Percentiles rank a stretch among this genome's conserved stretches.
Conservation (phyloP, 2,888 invertebrate genomes). For the Dicycla oo region DNA sequence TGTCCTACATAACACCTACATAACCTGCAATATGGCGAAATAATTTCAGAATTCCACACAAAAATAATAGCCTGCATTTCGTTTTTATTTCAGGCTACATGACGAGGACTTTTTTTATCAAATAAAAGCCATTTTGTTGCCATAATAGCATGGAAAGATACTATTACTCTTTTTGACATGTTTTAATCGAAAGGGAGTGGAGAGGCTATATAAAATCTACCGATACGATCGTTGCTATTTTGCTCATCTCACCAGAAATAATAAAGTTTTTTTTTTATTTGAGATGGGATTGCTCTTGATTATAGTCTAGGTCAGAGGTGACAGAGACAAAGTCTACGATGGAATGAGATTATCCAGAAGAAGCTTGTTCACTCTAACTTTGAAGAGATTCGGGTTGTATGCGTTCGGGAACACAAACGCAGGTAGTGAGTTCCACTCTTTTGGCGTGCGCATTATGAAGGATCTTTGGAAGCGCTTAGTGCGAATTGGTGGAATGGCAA, state of each 20-base stretch:
- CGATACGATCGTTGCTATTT: not conserved
- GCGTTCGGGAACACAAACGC: too few relatives aligned
- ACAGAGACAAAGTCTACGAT: too few relatives aligned
- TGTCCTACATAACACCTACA: not conserved
- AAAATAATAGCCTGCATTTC: not conserved
- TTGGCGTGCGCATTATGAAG: too few relatives aligned
- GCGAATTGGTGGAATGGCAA: too few relatives aligned
- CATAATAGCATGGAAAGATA: not conserved
- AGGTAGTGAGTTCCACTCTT: too few relatives aligned
- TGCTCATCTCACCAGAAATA: not conserved
- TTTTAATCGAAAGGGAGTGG: not conserved
- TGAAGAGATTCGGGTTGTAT: too few relatives aligned
- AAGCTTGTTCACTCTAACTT: too few relatives aligned
- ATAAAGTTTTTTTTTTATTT: not conserved
- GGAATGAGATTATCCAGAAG: too few relatives aligned
- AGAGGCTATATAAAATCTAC: not conserved
- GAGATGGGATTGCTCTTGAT: too few relatives aligned
- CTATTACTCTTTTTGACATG: not conserved
- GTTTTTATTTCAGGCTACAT: not conserved
- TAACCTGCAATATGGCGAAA: conserved; percentile 23
- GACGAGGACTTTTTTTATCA: not conserved
- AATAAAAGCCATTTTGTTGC: not conserved
- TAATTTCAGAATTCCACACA: conserved; percentile 1
- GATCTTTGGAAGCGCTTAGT: too few relatives aligned
- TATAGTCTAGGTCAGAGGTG: too few relatives aligned